These are phyloP conservation scores for Myathropa florea DNA, from an alignment of 2,888 invertebrate species.

Conservation along the genomic window DNA sequence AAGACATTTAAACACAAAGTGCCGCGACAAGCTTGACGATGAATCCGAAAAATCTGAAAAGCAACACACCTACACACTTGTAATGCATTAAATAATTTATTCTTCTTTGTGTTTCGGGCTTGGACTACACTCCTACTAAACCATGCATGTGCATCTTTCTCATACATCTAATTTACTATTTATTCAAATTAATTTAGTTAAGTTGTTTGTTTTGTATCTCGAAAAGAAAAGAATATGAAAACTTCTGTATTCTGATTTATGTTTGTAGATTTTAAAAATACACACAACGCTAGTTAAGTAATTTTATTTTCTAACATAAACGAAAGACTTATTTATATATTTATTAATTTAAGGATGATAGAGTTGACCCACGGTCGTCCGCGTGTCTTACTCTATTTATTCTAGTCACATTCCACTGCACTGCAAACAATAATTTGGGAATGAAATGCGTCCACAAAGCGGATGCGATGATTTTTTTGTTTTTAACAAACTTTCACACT, in stretches of 20 bases:
- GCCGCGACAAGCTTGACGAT: slow-evolving; percentile 79
- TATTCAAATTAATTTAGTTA: slow-evolving; percentile 9
- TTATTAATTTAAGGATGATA: slow-evolving; percentile 27
- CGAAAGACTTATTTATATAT: slow-evolving; percentile 48
- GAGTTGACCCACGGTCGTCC: background rate
- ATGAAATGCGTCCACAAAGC: background rate
- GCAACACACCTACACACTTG: slow-evolving; percentile 73
- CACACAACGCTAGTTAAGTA: slow-evolving; percentile 44
- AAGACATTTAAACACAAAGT: slow-evolving; percentile 80
- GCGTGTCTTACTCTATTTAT: slow-evolving; percentile 31
- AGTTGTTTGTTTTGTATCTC: slow-evolving; percentile 22
- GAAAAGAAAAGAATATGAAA: background rate
- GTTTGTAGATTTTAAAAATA: slow-evolving; percentile 22
- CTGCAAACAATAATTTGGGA: background rate
- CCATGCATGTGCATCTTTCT: background rate
- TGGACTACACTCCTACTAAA: background rate
- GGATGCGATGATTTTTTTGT: background rate
- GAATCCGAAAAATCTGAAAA: slow-evolving; percentile 73
- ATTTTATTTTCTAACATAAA: slow-evolving; percentile 45
- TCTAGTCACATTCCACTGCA: slow-evolving; percentile 66
- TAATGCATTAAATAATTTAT: slow-evolving; percentile 46
- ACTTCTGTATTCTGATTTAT: background rate
- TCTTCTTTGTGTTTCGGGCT: background rate
- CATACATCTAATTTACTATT: slow-evolving; percentile 1
- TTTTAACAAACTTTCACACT: background rate